Evolutionary conservation across 2,888 invertebrate species (phyloP), one percentile per base, ranked within the genome.

Genomic region (Phania funesta): DNA sequence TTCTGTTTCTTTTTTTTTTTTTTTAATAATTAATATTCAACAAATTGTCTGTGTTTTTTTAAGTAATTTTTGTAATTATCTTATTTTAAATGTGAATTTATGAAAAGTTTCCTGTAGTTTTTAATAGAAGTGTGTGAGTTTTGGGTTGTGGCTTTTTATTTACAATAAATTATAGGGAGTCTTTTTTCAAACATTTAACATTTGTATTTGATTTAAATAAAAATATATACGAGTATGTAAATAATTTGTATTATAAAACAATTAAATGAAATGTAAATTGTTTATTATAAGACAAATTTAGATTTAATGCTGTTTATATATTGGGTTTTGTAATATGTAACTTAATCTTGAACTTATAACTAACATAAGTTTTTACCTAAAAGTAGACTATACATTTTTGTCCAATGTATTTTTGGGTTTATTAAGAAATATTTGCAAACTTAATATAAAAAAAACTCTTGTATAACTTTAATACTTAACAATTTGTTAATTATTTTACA

Each of bases 121-220:
- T 38, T 3, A 11, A n/a, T 4, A 35, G 4, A 13, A 38, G 32
- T 58, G 9, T 18, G 4, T 24, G 24, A 26, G 9, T 38, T 48
- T 50, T 35, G 8, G 0, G 26, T 58, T 20, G 1, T 16, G 22
- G 11, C 3, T 24, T 56, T 16, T 50, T 41, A 24, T 11, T 60
- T 38, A n/a, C n/a, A 52, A 13, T 44, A 60, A 65, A 71, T 29
- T n/a, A 44, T n/a, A 60, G 52, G 58, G 5, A 29, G 2, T 3
- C n/a, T 44, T 76, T 71, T 65, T 46, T 54, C 29, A 46, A 64
- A 70, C 75, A 80, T 67, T 70, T 18, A 80, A 80, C 76, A 80
- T 46, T 65, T 58, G 71, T 52, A 48, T 38, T 38, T 64, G 18
- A n/a, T 48, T 20, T 13, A 3, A 5, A 26, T 26, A 26, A 5